Percentiles rank a stretch among this genome's conserved stretches.
These are phyloP conservation scores for Drosophila micromelanica DNA, from an alignment of 1,140 invertebrate species.

Conservation along the genomic window DNA sequence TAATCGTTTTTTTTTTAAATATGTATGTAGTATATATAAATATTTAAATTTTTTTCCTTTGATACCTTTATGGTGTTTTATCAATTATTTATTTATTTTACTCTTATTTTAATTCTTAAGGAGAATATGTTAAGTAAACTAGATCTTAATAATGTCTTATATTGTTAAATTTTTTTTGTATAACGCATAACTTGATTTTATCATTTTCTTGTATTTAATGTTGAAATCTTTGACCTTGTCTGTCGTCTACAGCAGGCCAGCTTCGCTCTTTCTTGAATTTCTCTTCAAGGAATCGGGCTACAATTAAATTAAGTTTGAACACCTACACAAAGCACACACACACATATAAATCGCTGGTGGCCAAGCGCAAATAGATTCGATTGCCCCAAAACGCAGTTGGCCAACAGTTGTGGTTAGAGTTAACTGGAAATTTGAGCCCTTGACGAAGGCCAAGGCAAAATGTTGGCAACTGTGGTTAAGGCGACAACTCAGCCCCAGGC, in stretches of 20 bases:
- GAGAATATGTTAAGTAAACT: too few relatives aligned
- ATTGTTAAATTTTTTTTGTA: too few relatives aligned
- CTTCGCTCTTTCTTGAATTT: neutral
- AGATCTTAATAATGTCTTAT: too few relatives aligned
- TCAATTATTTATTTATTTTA: too few relatives aligned
- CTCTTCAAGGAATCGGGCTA: neutral
- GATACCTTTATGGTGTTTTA: too few relatives aligned
- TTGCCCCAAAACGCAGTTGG: slow-evolving; percentile 1
- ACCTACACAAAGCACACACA: neutral
- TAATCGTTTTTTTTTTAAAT: too few relatives aligned
- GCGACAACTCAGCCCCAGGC: neutral
- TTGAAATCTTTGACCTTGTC: too few relatives aligned
- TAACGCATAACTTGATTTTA: too few relatives aligned
- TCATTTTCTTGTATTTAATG: too few relatives aligned
- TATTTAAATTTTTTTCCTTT: too few relatives aligned
- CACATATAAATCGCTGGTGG: neutral
- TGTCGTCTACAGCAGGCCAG: neutral
- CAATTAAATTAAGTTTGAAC: slow-evolving; percentile 2
- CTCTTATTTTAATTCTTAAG: too few relatives aligned
- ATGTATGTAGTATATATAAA: too few relatives aligned
- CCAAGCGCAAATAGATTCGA: neutral
- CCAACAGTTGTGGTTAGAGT: slow-evolving; percentile 15
- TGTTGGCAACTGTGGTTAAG: slow-evolving; percentile 1
- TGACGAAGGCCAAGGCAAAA: neutral
- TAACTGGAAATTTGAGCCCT: slow-evolving; percentile 3